phyloP scores from a whole-genome alignment of 2,888 invertebrate species.

The Morpho helenor region DNA sequence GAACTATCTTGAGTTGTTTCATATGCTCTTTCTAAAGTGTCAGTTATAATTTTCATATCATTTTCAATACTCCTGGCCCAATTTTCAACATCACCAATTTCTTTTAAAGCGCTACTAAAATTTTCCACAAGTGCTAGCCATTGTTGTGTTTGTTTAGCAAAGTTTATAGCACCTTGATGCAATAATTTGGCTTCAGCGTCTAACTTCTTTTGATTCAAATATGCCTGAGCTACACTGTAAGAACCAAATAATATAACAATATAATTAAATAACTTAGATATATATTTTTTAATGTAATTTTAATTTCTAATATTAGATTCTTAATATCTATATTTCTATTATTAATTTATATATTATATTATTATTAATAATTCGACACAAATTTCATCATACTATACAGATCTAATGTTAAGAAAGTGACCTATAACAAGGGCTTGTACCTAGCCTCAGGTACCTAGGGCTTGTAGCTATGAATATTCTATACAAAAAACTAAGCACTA shows the following conservation, averaged over 20 bases:
- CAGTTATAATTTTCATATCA: slow-evolving; percentile 95
- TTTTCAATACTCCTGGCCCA: slow-evolving; percentile 98
- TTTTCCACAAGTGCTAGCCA: slow-evolving; percentile 96
- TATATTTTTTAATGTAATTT: too few relatives aligned
- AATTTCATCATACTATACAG: too few relatives aligned
- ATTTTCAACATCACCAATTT: slow-evolving; percentile 99
- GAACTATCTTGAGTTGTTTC: slow-evolving; percentile 81
- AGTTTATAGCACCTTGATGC: slow-evolving; percentile 95
- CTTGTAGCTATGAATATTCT: too few relatives aligned
- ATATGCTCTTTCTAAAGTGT: slow-evolving; percentile 95
- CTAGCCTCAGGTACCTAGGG: too few relatives aligned
- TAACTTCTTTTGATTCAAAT: slow-evolving; percentile 97
- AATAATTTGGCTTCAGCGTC: slow-evolving; percentile 98
- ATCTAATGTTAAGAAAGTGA: too few relatives aligned
- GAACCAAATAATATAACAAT: background rate
- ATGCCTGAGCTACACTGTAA: slow-evolving; percentile 96
- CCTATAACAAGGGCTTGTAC: too few relatives aligned
- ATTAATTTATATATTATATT: too few relatives aligned
- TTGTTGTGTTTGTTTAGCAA: slow-evolving; percentile 97
- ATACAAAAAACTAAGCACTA: too few relatives aligned
- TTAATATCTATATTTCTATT: too few relatives aligned
- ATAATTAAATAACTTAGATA: too few relatives aligned
- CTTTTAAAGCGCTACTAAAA: slow-evolving; percentile 93
- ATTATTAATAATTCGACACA: too few relatives aligned
- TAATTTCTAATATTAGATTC: too few relatives aligned